Conservation (phyloP, 2,888 invertebrate genomes). For the Ligdia adustata region DNA sequence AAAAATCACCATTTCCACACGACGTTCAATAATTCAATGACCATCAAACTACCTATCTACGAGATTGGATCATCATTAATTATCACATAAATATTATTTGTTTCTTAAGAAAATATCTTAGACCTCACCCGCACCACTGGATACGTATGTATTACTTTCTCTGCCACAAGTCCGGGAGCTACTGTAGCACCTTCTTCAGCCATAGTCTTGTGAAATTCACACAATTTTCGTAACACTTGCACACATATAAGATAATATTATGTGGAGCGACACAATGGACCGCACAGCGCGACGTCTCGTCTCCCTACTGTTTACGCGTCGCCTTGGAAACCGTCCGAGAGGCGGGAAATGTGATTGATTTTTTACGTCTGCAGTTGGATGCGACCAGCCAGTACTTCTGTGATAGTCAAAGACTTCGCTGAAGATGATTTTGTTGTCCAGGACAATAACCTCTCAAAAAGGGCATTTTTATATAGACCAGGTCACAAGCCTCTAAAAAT, state of each 20-base stretch:
- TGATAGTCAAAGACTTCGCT: too few relatives aligned
- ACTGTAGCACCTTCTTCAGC: conserved; percentile 63
- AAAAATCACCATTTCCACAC: too few relatives aligned
- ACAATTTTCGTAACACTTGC: conserved; percentile 29
- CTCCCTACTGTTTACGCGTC: conserved; percentile 79
- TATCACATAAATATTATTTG: too few relatives aligned
- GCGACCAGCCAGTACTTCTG: too few relatives aligned
- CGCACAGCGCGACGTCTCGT: conserved; percentile 55
- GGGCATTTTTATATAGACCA: too few relatives aligned
- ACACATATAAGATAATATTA: conserved; percentile 36
- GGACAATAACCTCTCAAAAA: too few relatives aligned
- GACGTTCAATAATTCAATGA: too few relatives aligned
- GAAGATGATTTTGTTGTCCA: too few relatives aligned
- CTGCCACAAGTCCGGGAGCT: conserved; percentile 74
- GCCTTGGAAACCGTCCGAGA: conserved; percentile 73
- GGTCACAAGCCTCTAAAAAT: too few relatives aligned
- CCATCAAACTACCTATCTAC: too few relatives aligned
- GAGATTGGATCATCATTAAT: too few relatives aligned
- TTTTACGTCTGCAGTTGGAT: conserved; percentile 59
- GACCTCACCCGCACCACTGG: conserved; percentile 92
- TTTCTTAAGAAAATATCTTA: neutral
- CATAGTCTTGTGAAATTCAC: conserved; percentile 52
- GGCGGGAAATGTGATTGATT: conserved; percentile 80
- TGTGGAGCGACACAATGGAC: conserved; percentile 42
- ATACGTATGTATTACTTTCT: conserved; percentile 91